These are phyloP conservation scores for Clanis bilineata DNA, from an alignment of 2,888 invertebrate species.

Conservation along the genomic window DNA sequence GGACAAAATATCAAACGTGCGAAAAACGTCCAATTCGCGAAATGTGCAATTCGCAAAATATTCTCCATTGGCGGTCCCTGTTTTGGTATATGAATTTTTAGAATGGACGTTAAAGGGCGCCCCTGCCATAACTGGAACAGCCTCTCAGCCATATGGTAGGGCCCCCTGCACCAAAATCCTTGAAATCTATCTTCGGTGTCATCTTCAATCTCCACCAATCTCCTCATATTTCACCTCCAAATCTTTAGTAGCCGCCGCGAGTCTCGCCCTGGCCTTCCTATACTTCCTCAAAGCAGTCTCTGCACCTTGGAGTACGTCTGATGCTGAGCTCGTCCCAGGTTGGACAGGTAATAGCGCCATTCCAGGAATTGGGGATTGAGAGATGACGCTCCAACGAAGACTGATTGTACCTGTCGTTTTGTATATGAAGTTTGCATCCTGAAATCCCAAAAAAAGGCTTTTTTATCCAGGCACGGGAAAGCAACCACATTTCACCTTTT, in stretches of 20 bases:
- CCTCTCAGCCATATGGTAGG: no score
- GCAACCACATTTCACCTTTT: no score
- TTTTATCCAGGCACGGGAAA: neutral
- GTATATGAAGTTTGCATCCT: constrained; percentile 53
- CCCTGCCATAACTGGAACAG: no score
- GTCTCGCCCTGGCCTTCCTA: constrained; percentile 51
- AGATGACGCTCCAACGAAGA: constrained; percentile 49
- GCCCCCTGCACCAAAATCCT: neutral
- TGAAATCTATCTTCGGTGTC: no score
- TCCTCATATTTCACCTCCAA: constrained; percentile 25
- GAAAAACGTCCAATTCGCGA: no score
- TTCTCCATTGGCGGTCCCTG: no score
- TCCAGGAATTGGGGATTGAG: constrained; percentile 39
- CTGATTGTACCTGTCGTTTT: constrained; percentile 46
- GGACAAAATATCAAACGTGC: no score
- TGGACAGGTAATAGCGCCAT: neutral
- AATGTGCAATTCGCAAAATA: no score
- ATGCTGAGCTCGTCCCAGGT: constrained; percentile 37
- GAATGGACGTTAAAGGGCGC: no score
- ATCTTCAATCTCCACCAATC: neutral
- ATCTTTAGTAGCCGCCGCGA: constrained; percentile 56
- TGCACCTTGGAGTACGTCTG: constrained; percentile 55
- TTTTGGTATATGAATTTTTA: no score
- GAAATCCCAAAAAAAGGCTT: constrained; percentile 22
- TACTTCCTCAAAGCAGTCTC: constrained; percentile 61